A percentile compares a stretch with the other conserved stretches of the same genome.
phyloP scores from a whole-genome alignment of 2,113 vertebrate genomes.

The Blennius ocellaris region DNA sequence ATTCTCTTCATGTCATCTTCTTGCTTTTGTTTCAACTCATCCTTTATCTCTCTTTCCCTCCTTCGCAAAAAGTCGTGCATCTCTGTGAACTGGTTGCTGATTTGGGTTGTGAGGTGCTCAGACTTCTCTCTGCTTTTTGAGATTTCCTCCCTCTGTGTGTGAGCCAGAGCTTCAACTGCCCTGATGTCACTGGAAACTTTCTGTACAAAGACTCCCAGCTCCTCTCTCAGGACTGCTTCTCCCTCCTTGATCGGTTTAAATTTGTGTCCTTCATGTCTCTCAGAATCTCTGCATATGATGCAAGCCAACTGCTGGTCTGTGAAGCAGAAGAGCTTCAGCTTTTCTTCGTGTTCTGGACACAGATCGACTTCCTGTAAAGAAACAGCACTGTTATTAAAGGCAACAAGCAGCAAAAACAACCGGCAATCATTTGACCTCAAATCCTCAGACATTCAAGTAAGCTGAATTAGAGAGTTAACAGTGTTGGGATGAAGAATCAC shows the following conservation, averaged over 20 bases:
- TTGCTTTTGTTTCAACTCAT: conserved; percentile 33
- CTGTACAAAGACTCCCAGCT: conserved; percentile 26
- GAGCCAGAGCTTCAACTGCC: conserved; percentile 3
- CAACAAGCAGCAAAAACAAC: background rate
- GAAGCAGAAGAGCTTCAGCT: conserved; percentile 71
- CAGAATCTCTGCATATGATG: conserved; percentile 67
- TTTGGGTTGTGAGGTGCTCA: conserved; percentile 38
- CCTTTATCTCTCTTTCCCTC: conserved; percentile 64
- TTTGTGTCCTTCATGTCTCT: conserved; percentile 59
- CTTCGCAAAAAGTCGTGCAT: conserved; percentile 63
- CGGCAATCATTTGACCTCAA: no score
- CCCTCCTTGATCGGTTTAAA: conserved; percentile 72
- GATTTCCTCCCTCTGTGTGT: conserved; percentile 52
- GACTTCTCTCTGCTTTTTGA: conserved; percentile 48
- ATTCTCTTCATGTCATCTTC: conserved; percentile 28
- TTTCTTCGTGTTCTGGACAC: conserved; percentile 72
- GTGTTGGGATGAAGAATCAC: no score
- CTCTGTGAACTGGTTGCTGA: conserved; percentile 59
- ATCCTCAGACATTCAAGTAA: no score
- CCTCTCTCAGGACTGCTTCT: conserved; percentile 35
- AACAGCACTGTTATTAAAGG: background rate
- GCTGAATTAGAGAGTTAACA: no score
- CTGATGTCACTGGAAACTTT: conserved; percentile 23
- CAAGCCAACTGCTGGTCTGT: conserved; percentile 70
- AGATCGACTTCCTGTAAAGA: conserved; percentile 21